Percentiles rank a stretch among this genome's conserved stretches.
These are phyloP conservation scores for Cepaea hortensis DNA, from an alignment of 2,888 invertebrate species.

Conservation along the genomic window DNA sequence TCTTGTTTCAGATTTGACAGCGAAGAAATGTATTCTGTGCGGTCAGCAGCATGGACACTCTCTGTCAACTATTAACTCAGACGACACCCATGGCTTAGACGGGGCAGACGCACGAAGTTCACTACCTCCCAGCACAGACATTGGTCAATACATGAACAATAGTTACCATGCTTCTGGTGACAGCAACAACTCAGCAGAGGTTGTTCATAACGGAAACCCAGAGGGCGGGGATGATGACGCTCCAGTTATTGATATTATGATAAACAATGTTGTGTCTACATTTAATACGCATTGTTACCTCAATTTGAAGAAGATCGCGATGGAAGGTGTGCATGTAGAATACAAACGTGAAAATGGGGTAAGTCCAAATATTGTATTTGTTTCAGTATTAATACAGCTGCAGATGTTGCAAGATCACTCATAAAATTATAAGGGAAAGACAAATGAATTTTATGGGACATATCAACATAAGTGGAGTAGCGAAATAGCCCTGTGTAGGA, in stretches of 20 bases:
- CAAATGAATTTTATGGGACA: no score
- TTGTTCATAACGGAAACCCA: background rate
- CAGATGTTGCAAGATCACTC: no score
- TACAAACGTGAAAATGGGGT: slow-evolving; percentile 94
- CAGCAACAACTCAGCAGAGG: background rate
- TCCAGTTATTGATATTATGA: slow-evolving; percentile 86
- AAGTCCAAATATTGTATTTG: slow-evolving; percentile 66
- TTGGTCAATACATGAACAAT: slow-evolving; percentile 30
- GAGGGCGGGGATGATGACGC: slow-evolving; percentile 31
- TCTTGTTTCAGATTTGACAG: slow-evolving; percentile 3
- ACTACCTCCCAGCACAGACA: slow-evolving; percentile 2
- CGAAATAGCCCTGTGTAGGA: no score
- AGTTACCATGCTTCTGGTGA: slow-evolving; percentile 15
- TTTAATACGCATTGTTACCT: slow-evolving; percentile 97
- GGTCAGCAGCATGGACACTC: slow-evolving; percentile 15
- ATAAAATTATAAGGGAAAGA: no score
- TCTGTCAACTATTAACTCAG: background rate
- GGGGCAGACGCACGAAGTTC: background rate
- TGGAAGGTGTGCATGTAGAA: slow-evolving; percentile 94
- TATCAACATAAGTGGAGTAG: no score
- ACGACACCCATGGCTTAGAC: background rate
- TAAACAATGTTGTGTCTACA: slow-evolving; percentile 98
- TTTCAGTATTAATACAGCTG: background rate
- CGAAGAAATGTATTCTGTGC: slow-evolving; percentile 40
- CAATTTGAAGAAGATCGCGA: slow-evolving; percentile 93